phyloP scores from a whole-genome alignment of 2,113 vertebrate genomes.

The Ailuropoda melanoleuca region DNA sequence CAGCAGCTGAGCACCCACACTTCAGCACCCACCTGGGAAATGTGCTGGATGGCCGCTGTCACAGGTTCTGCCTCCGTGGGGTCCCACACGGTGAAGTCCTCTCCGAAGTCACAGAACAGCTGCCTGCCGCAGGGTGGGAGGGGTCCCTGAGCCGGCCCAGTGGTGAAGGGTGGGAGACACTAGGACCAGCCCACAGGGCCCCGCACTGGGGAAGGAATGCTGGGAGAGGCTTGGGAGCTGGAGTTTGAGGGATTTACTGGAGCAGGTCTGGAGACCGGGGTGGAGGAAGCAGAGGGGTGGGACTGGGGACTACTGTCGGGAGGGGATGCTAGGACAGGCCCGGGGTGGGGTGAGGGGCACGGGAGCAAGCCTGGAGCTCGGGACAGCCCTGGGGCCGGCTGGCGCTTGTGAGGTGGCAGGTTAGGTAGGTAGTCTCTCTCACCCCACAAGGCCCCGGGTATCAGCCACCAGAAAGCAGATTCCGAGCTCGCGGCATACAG shows the following conservation, averaged over 20 bases:
- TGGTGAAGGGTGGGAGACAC: neutral
- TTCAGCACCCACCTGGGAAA: slow-evolving; percentile 87
- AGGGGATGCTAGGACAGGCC: neutral
- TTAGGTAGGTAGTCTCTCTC: slow-evolving; percentile 55
- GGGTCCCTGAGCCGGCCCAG: neutral
- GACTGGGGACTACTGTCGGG: neutral
- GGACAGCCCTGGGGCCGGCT: neutral
- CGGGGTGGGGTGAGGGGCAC: neutral
- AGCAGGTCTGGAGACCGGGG: neutral
- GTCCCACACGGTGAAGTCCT: slow-evolving; percentile 85
- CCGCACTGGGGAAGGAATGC: neutral
- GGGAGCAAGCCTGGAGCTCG: neutral
- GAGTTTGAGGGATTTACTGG: neutral
- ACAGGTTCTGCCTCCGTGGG: slow-evolving; percentile 82
- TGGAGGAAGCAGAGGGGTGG: neutral
- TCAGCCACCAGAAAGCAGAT: slow-evolving; percentile 90
- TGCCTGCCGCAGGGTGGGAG: slow-evolving; percentile 83
- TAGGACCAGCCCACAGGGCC: neutral
- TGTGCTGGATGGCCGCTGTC: slow-evolving; percentile 80
- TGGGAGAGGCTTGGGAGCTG: neutral
- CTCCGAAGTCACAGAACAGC: slow-evolving; percentile 95
- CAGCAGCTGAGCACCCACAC: neutral
- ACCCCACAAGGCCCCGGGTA: slow-evolving; percentile 93
- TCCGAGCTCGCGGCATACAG: slow-evolving; percentile 85
- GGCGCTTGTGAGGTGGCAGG: neutral